Percentiles rank a stretch among this genome's conserved stretches.
phyloP scores from a whole-genome alignment of 2,113 vertebrate genomes.

The Gulo gulo region DNA sequence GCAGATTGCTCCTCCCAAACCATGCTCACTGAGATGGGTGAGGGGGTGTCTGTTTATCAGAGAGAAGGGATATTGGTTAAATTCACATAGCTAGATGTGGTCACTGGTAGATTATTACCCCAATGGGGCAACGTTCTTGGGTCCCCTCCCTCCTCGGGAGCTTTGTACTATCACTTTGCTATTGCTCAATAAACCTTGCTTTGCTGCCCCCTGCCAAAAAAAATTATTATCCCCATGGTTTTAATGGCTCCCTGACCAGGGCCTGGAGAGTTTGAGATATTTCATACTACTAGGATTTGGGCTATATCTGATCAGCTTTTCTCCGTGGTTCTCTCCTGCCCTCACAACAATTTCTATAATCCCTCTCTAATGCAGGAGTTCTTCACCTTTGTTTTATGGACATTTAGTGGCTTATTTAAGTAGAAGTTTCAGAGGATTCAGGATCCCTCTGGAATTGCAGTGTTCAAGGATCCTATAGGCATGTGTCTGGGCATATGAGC shows the following conservation, averaged over 20 bases:
- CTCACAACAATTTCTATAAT: neutral
- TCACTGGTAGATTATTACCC: neutral
- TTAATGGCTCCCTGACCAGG: neutral
- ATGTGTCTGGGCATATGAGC: neutral
- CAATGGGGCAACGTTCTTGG: too few relatives aligned
- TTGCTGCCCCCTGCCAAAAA: too few relatives aligned
- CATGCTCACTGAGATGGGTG: neutral
- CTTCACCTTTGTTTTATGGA: neutral
- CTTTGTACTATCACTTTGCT: too few relatives aligned
- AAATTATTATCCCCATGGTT: neutral
- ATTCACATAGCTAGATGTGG: neutral
- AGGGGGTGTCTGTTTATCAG: neutral
- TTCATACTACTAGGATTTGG: neutral
- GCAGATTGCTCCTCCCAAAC: neutral
- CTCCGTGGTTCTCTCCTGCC: neutral
- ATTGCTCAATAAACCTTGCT: too few relatives aligned
- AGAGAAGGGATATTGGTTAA: neutral
- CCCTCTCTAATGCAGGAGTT: neutral
- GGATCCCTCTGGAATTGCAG: neutral
- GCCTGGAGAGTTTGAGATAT: neutral
- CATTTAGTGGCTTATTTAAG: neutral
- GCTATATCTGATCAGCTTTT: neutral
- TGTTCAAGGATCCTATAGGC: neutral
- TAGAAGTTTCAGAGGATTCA: neutral
- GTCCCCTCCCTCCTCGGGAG: too few relatives aligned